Evolutionary conservation across 1,140 invertebrate species (phyloP).

Genomic region (Berghia stephanieae): DNA sequence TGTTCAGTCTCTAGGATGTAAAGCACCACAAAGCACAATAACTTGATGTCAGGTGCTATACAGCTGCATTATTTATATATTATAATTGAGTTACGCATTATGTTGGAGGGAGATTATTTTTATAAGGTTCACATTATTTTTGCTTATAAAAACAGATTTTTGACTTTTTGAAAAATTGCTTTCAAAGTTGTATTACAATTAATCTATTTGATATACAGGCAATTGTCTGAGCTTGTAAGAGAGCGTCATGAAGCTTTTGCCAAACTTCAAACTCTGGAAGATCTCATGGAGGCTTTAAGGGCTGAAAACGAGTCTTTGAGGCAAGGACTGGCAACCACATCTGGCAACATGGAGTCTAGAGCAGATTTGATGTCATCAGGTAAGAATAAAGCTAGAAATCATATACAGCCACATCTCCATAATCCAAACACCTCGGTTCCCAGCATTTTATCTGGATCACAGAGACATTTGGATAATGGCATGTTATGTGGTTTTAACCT

Average conservation of each 20-base stretch:
- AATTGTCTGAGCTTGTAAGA: conserved; percentile 51
- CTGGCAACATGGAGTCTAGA: not conserved
- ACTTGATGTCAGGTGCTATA: too few relatives aligned
- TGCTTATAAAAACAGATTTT: too few relatives aligned
- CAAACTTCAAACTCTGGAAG: conserved; percentile 54
- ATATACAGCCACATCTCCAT: too few relatives aligned
- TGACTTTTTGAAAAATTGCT: too few relatives aligned
- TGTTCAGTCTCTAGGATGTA: too few relatives aligned
- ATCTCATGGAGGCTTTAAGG: conserved; percentile 56
- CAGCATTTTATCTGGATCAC: too few relatives aligned
- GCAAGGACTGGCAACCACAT: conserved; percentile 30
- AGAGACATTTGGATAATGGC: not conserved
- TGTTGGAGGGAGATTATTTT: not conserved
- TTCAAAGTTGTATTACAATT: not conserved
- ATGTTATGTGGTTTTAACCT: not conserved
- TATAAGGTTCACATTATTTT: not conserved
- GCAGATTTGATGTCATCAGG: conserved; percentile 1
- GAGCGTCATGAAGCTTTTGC: conserved; percentile 58
- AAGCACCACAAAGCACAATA: too few relatives aligned
- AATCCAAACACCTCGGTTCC: too few relatives aligned
- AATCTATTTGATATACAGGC: conserved; percentile 43
- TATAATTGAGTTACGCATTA: too few relatives aligned
- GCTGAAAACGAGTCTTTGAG: conserved; percentile 56
- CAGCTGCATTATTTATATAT: too few relatives aligned
- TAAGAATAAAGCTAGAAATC: not conserved